phyloP scores from a whole-genome alignment of 2,113 vertebrate species.

The Orthonyx spaldingii region DNA sequence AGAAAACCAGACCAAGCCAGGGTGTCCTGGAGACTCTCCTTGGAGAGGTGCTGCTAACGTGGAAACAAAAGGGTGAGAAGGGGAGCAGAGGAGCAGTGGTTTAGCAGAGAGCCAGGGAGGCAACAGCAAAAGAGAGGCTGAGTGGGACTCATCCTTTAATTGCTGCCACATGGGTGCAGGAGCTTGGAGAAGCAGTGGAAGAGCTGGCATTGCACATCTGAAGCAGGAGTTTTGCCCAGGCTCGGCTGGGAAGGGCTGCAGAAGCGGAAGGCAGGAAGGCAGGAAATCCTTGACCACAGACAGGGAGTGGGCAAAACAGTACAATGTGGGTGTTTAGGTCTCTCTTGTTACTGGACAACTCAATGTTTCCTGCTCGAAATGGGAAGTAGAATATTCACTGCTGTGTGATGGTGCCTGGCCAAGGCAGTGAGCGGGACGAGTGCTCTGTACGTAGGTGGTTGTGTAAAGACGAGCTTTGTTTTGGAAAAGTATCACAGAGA shows the following conservation, averaged over 20 bases:
- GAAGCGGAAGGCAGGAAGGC: neutral
- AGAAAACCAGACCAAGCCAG: neutral
- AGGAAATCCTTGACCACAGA: neutral
- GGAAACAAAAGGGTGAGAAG: neutral
- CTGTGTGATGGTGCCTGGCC: neutral
- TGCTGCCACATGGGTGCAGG: neutral
- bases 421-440: neutral
- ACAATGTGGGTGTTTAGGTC: neutral
- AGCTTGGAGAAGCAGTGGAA: neutral
- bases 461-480: neutral
- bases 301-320: neutral
- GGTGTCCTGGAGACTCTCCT: neutral
- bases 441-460: neutral
- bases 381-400: neutral
- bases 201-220: neutral
- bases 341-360: neutral
- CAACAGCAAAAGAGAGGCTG: neutral
- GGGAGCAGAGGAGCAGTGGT: neutral
- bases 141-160: neutral
- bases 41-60: rapidly evolving
- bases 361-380: neutral
- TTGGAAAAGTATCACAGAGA: neutral
- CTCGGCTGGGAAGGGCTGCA: neutral
- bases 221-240: neutral
- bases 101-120: neutral